Evolutionary conservation across 2,113 vertebrate genomes (phyloP), one percentile per base, ranked within the genome.

Genomic region (Rhynchomys soricoides): DNA sequence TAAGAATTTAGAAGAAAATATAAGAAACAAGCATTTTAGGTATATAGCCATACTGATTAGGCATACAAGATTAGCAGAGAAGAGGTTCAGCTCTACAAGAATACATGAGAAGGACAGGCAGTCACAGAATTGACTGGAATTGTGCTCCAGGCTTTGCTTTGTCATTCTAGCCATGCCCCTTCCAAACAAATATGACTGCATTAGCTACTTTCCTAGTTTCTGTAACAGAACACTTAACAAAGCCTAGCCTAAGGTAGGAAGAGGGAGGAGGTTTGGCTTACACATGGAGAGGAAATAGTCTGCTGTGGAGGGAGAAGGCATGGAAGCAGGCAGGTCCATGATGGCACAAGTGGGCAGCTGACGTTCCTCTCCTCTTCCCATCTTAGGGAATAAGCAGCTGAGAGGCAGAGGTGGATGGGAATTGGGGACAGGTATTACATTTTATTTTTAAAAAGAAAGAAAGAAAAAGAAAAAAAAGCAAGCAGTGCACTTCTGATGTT

Each of bases 1-100:
- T 90, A 15, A 88, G 43, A 62, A 43, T 81, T 26, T 70, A 74
- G 22, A 75, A 93, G 26, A 21, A 43, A 95, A 43, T 71, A 82
- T 31, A 52, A 52, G 3, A 22, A 91, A 77, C 79, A 94, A 64
- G 74, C 68, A 85, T 83, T 85, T 77, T 45, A 96, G 85, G 29
- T 74, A 40, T 5, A 70, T 8, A 40, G 10, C 21, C 57, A 22
- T 68, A 62, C 9, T 52, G 48, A 93, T 62, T 29, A 74, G 83
- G 50, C 26, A 62, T 3, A 9, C 71, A 73, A 89, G 34, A 16
- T 8, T 24, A 57, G 21, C 37, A 7, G 11, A 31, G 3, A 40
- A 70, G 9, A 50, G 5, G 40, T 31, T 12, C 2, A 77, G 13
- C 4, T 31, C 6, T 62, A 9, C 5, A 75, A 21, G 37, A 37